Base-by-base conservation (phyloP, 1,140 invertebrate species). In the Anastrepha ludens region DNA sequence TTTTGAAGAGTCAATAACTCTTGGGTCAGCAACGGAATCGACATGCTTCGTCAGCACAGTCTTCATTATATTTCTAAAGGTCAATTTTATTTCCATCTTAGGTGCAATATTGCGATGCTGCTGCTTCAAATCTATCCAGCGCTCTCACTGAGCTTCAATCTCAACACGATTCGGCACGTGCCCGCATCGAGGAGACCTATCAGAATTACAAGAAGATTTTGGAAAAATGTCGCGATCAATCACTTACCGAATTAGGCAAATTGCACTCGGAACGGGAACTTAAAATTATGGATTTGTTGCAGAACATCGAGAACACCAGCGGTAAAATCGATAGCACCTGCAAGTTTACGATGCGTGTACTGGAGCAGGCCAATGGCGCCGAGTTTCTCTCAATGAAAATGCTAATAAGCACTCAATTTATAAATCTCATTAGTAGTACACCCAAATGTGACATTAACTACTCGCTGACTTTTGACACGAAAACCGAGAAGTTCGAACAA, bases 251-350 rank as follows among this genome's bases (percentile, higher is more conserved):
- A 91, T 94, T 98, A 20, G 96, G 97, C 89, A 94, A 95, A 89
- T 93, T 98, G 81, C 98, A 98, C 92, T 97, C 96, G 50, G 95
- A 97, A 90, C 95, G 97, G 89, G 97, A 98, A 93, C 94, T 98
- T 5, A 96, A 96, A 93, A 96, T 98, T 39, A 98, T 98, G 97
- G 97, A 98, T 90, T 94, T 96, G 59, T 96, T 97, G 91, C 96
- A 98, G 93, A 95, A 95, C 88, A 94, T 98, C 78, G 96, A 97
- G 91, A 97, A 97, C 92, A 96, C 95, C 4, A 95, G 96, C 88
- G 97, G 96, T 88, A 96, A 96, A 90, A 96, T 98, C 88, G 96
- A 98, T 91, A 96, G 97, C 92, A 97, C 97, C 20, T 97, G 96
- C 89, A 96, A 96, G 89, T 98, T 98, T 91, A 96, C 97, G 0